Evolutionary conservation across 2,888 invertebrate species (phyloP), one percentile per base, ranked within the genome.

Genomic region (Elegia similella): DNA sequence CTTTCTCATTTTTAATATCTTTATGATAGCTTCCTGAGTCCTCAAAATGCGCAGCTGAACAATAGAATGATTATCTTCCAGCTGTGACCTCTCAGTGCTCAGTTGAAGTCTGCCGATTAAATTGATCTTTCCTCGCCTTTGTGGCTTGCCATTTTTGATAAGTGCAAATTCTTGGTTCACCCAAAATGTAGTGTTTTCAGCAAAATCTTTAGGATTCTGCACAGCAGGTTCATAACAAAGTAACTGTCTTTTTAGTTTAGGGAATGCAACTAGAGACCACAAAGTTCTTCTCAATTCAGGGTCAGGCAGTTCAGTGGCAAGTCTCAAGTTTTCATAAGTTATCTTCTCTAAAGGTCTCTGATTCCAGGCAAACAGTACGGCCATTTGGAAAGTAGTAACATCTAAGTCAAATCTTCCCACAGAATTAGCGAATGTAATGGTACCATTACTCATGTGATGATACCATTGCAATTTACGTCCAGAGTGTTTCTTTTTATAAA

Each of bases 311-410:
- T 99, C 99, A 1, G 99, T 99, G 3, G 99, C 99, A 66, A 99
- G 92, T 72, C 98, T 94, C 59, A 99, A 92, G 90, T 98, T 98
- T 88, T 99, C 99, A 77, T 98, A 98, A n/a, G 97, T 96, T 62
- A 99, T 95, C 86, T 95, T 96, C 75, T 99, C 98, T 69, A 95
- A 92, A 1, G 98, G 98, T 65, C 99, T 93, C 82, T 99, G 98
- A 92, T 99, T 99, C 99, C 99, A 99, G 13, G 98, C 98, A 91
- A 99, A 99, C 46, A 99, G 92, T 13, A 99, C 99, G 42, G 99
- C 98, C 99, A 99, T 99, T 94, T 99, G 99, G 88, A 99, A 99
- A 29, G 99, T 99, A 12, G 99, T 99, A 6, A 99, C 99, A 82
- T 99, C 99, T 71, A 99, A 92, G 88, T 99, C 99, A 88, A 97